Base-by-base conservation (phyloP, 2,113 vertebrate genomes). In the Helogale parvula region DNA sequence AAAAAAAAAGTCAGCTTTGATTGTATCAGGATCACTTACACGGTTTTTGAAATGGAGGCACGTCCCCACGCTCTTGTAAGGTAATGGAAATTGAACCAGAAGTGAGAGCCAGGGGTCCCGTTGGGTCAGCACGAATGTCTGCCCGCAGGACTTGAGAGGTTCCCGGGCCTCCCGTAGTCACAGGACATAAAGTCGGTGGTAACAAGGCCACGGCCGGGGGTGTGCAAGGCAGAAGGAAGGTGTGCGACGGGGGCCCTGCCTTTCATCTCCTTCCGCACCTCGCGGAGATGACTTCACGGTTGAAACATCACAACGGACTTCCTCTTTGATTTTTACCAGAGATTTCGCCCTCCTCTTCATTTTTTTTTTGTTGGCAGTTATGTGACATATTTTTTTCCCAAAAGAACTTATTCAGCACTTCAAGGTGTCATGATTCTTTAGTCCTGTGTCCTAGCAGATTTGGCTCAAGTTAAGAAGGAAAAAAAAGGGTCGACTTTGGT, bases 321-420 rank as follows among this genome's bases (percentile, higher is more conserved):
- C 45, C 60, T 79, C 95, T 98, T 88, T 92, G 90, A 80, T 87
- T 97, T 96, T 93, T 47, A 91, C 74, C 84, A 68, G 93, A 65
- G 38, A 83, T 45, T 93, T 93, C 17, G 27, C 47, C 1, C 2
- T 65, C 85, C 2, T 1, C 4, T 69, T 93, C 15, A 0, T 45
- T 45, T 77, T 41, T 77, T 57, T 68, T n/a, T 38, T 27, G 31
- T 93, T 98, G 95, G 92, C 93, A 94, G 94, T 68, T 96, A 65
- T 81, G 0, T 86, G 94, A 94, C 94, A 85, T 89, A 41, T 92
- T 96, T 96, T 77, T 27, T 12, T 0, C 21, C 14, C 27, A 47
- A 68, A 69, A 79, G 84, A 96, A 76, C 27, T 27, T 76, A 90
- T 52, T 90, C 57, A 85, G 88, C 81, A 96, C 17, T 96, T 93